Base-by-base conservation (phyloP, 2,888 invertebrate species). In the Ditylenchus weischeri region DNA sequence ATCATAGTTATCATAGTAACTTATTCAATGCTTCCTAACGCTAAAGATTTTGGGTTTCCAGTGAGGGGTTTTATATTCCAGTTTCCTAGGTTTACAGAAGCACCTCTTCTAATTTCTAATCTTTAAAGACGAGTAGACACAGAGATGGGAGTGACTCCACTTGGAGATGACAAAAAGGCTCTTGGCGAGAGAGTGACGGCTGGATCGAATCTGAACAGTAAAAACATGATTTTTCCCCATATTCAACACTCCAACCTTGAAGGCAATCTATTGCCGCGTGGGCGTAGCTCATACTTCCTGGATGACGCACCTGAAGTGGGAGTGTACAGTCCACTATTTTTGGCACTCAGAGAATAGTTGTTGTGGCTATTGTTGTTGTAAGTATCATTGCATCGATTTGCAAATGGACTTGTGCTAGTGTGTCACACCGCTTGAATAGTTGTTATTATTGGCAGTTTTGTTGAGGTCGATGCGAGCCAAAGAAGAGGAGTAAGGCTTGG, bases 201-300 rank as follows among this genome's bases (percentile, higher is more conserved):
- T 21, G 59, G 59, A 36, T 59, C 59, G 38, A 59, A 59, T 35
- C 59, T 23, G 23, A 29, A 23, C 13, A 15, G 8, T 13, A 43
- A 15, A 43, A 43, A 43, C 8, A 3, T 8, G 3, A 43, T 2
- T 43, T 10, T 43, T 43, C 8, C 8, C 43, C 5, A 29, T 2
- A 3, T 3, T 43, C 1, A 43, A 15, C 43, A 43, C 43, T 6
- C 43, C 2, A 29, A 43, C 43, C 43, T 54, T 29, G 54, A 54
- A 2, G 54, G 54, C 11, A 54, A 54, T 11, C 10, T 3, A 6
- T 21, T 29, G 13, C n/a, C 10, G 13, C 59, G 59, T 15, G 59
- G 59, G 1, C 59, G 59, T 1, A 59, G 59, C 8, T 59, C 59
- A 36, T 59, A 59, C n/a, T 59, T 59, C n/a, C 38, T 59, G 15